Base-by-base conservation (phyloP, 1,140 invertebrate genomes). In the Cataglyphis hispanica region DNA sequence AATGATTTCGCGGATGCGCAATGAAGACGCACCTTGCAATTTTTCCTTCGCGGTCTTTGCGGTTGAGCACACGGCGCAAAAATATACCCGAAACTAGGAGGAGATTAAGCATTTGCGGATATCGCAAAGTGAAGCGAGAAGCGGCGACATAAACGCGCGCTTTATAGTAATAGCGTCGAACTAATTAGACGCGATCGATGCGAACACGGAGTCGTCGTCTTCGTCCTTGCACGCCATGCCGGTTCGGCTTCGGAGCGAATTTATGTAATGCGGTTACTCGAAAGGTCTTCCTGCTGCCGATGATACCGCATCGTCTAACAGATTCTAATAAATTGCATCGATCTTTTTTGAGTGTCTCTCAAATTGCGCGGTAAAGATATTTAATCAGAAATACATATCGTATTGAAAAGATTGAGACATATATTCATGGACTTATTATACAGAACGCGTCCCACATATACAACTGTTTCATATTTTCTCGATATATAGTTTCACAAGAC, bases 101-200 rank as follows among this genome's bases (percentile, higher is more conserved):
- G 16, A 10, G 13, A 70, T 81, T 34, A 27, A 22, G 6, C 27
- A 58, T 46, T 53, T 27, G 27, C 53, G 13, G 27, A 66, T 69
- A 22, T 2, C 40, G 25, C 16, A 1, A 69, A 2, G 50, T 25
- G 19, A 11, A 72, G 40, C 74, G 46, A 61, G 22, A 64, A 27
- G 53, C 60, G 27, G 3, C 63, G 46, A 53, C 43, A 27, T 25
- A n/a, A 80, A 37, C 46, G 46, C 22, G 19, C 37, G 37, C 37
- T 60, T 81, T 81, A 72, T 43, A 53, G 64, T 60, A 81, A 81
- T 72, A 60, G 53, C 25, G 37, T 58, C 53, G 78, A 16, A 37
- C 37, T 72, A 81, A 81, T 81, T 81, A 72, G 50, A 60, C 25
- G 66, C 53, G 78, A 81, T 81, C 64, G 34, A 81, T 70, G 77